phyloP scores from a whole-genome alignment of 2,797 vertebrate genomes.

The Halcyon smyrnensis region DNA sequence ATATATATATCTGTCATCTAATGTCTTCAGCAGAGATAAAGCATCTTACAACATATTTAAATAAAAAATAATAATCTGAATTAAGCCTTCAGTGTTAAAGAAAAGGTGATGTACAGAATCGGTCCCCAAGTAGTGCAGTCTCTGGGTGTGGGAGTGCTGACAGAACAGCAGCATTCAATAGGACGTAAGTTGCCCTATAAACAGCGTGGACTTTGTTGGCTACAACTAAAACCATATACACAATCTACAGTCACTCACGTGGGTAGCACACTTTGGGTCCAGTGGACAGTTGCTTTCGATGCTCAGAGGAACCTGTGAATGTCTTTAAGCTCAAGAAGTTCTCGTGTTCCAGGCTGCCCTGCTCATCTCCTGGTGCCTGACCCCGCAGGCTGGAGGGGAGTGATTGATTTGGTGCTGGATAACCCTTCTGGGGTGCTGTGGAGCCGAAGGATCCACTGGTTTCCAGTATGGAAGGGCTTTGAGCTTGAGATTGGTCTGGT shows the following conservation, averaged over 20 bases:
- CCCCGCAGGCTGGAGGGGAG: neutral
- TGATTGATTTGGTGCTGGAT: neutral
- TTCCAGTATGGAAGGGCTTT: neutral
- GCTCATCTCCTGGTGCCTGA: neutral
- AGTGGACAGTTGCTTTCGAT: neutral
- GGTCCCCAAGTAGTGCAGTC: slow-evolving; percentile 47
- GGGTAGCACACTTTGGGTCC: neutral
- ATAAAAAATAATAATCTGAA: slow-evolving; percentile 64
- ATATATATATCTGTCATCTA: slow-evolving; percentile 43
- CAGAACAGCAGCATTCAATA: slow-evolving; percentile 14
- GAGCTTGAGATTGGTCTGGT: neutral
- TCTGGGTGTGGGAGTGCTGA: slow-evolving; percentile 14
- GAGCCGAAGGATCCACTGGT: neutral
- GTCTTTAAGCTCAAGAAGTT: neutral
- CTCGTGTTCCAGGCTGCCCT: neutral
- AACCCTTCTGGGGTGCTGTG: neutral
- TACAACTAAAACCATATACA: slow-evolving; percentile 38
- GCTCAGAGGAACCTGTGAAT: neutral
- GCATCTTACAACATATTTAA: slow-evolving; percentile 60
- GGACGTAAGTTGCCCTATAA: neutral
- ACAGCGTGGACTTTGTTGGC: neutral
- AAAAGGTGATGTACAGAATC: slow-evolving; percentile 53
- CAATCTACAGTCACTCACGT: slow-evolving; percentile 45
- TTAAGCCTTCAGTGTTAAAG: slow-evolving; percentile 58
- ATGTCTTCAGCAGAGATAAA: slow-evolving; percentile 59